Base-by-base conservation (phyloP, 2,113 vertebrate genomes). In the Pampusana beccarii region DNA sequence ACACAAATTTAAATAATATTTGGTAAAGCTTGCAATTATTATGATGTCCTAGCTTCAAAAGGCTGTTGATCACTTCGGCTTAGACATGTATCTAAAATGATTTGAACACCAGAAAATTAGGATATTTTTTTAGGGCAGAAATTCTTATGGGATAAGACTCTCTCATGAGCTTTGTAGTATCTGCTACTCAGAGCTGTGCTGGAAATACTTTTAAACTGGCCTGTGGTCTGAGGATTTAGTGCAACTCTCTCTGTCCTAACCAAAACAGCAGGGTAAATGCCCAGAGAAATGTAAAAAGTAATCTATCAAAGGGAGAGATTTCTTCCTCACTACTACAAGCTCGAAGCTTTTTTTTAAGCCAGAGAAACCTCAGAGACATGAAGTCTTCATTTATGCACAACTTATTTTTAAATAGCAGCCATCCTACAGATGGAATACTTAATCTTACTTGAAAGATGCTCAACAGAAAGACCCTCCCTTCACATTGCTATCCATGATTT, bases 341-440 rank as follows among this genome's bases (percentile, higher is more conserved):
- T 93, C 10, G 53, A 73, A 57, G 8, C 19, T 31, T 24, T 0
- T 81, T 91, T 40, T 86, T 16, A 40, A 88, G 77, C 21, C 12
- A 77, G 33, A 54, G 79, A 29, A 95, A 86, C 64, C 26, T 92
- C 61, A 69, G 40, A 89, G 24, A 73, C 16, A 8, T 42, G 44
- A 94, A 75, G 36, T 50, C 57, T 75, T 77, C 20, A 73, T 36
- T 82, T 95, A 78, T 54, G 72, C 79, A 69, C 71, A 77, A 57
- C 20, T 69, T 26, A 48, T 88, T 94, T 95, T 88, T 82, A 94
- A 90, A 72, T 65, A 87, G 69, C 33, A 79, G 33, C 29, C n/a
- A 48, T 80, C 70, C 57, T 85, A 69, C 24, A 57, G 50, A 72
- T 16, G 11, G 67, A 90, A 77, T 65, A 88, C 46, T 92, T 93